Base-by-base conservation (phyloP, 1,140 invertebrate genomes). In the Penaeus indicus region DNA sequence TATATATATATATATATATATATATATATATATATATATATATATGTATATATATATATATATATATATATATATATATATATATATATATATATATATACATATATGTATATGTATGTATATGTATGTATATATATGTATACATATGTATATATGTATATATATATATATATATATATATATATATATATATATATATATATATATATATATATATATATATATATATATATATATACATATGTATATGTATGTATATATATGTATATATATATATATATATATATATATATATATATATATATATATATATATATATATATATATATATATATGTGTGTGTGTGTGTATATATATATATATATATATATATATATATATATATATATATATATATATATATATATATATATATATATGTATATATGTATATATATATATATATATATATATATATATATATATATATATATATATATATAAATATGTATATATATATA, bases 361-460 rank as follows among this genome's bases (percentile, higher is more conserved):
- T 75, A 32, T 75, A 32, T 75, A 32, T 75, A 16, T 75, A 38
- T 27, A 75, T 75, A 75, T 75, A 75, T n/a, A n/a, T n/a, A 32
- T 16, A 75, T 75, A 75, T 75, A 75, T 75, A 75, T 75, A 75
- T 75, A 75, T 75, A 75, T 38, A 75, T 27, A 27, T 75, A 21
- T 75, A 27, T 75, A 75, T 75, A 32, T 32, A 75, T 75, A 16
- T 75, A n/a, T 27, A 75, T 75, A 1, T 75, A 32, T 75, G 11
- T 75, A 75, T 38, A 13, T 4, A 75, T 21, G 27, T 10, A 75
- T 10, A 38, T n/a, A 75, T 16, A 10, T 11, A 54, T 21, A 22
- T 27, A 25, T 1, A 0, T 27, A 4, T 27, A 22, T 27, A 22
- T 25, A 22, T 21, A 22, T 27, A 22, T 10, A 32, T 32, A 75